Base-by-base conservation (phyloP, 1,140 invertebrate genomes). In the Penaeus japonicus region DNA sequence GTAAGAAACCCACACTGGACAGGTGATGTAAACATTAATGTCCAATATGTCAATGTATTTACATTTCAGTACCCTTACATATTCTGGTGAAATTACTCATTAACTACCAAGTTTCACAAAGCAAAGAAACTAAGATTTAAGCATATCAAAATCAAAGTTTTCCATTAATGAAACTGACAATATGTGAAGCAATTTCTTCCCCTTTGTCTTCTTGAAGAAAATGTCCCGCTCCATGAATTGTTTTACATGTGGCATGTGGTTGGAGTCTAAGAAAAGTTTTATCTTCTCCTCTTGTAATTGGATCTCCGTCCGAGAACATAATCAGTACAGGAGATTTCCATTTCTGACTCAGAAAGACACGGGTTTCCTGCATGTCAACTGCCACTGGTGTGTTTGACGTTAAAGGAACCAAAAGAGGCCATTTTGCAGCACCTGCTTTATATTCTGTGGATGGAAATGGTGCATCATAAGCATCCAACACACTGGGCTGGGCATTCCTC, bases 391-490 rank as follows among this genome's bases (percentile, higher is more conserved):
- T 65, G 30, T 85, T 30, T 20, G 73, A 59, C 17, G 70, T 84
- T 5, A 90, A 30, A 20, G 89, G 89, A 35, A 90, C 85, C 57
- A 90, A 47, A 5, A 90, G 82, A 4, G 89, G 89, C 89, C 89
- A 90, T 18, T 39, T 78, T 0, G 89, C 89, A 55, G 85, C 85
- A 18, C 89, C 89, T 17, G 59, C 82, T 27, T 79, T 85, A 57
- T 87, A 81, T 7, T 59, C 18, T 22, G 80, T 10, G 2, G 85
- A 87, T 35, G 89, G 89, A 35, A 90, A 90, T 18, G 89, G 89
- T 1, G 89, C 89, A 7, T n/a, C 59, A 27, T 90, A 90, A 12
- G 39, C 83, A 24, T 78, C 27, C 10, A 88, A 27, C 24, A 90
- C 75, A n/a, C 27, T 47, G 22, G 65, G 54, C n/a, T 65, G 12